These are phyloP conservation scores for Pseudanteris insignis DNA, from an alignment of 2,888 invertebrate genomes.

Conservation along the genomic window DNA sequence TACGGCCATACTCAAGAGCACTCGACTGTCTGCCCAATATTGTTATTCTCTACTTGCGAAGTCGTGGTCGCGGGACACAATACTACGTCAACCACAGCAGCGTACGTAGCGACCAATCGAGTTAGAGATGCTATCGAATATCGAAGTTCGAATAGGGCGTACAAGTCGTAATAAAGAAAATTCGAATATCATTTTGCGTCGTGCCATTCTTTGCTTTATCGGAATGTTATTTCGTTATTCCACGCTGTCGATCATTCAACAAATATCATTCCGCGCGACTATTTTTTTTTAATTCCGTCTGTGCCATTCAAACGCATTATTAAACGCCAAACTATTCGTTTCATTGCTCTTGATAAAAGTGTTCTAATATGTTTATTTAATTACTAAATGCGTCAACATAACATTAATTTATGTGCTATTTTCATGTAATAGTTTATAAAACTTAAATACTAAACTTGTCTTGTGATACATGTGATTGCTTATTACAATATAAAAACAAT, in stretches of 20 bases:
- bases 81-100: constrained; percentile 41
- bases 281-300: no score
- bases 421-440: constrained; percentile 3
- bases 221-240: constrained; percentile 16
- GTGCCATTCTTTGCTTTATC: constrained; percentile 35
- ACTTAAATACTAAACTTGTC: no score
- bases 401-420: constrained; percentile 26
- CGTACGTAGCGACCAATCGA: constrained; percentile 41
- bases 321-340: no score
- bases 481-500: no score
- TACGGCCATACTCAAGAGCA: constrained; percentile 51
- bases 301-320: no score
- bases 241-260: constrained; percentile 13
- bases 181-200: constrained; percentile 35
- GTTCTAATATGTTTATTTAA: no score
- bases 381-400: no score
- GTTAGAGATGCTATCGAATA: constrained; percentile 45
- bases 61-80: constrained; percentile 40
- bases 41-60: constrained; percentile 52
- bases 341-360: no score
- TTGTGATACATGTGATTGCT: no score
- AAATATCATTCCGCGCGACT: constrained; percentile 16
- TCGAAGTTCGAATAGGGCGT: constrained; percentile 36
- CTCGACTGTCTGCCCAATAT: constrained; percentile 56
- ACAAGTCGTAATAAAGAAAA: constrained; percentile 40